Percentiles rank a stretch among this genome's conserved stretches.
Evolutionary conservation across 2,888 invertebrate species (phyloP).

Genomic region (Agrochola circellaris): DNA sequence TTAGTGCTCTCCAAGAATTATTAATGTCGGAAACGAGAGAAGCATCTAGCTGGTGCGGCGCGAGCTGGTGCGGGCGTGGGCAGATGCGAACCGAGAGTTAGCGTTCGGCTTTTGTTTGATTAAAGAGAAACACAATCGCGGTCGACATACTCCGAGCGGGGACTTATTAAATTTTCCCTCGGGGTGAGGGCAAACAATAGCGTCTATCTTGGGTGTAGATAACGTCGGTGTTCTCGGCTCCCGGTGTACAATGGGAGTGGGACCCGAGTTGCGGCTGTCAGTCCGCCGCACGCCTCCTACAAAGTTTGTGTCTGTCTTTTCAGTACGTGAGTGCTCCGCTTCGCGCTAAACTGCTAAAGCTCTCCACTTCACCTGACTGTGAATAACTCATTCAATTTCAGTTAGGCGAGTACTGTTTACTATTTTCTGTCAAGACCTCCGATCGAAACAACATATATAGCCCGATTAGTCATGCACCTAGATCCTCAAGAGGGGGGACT

Average conservation of each 20-base stretch:
- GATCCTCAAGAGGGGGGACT: background rate
- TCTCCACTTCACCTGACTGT: slow-evolving; percentile 61
- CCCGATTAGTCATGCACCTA: background rate
- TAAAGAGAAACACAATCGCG: slow-evolving; percentile 83
- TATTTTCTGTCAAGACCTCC: background rate
- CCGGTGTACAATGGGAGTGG: slow-evolving; percentile 78
- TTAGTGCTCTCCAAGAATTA: slow-evolving; percentile 81
- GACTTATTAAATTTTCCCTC: slow-evolving; percentile 87
- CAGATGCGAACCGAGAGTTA: slow-evolving; percentile 70
- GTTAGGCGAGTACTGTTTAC: background rate
- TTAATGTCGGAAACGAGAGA: slow-evolving; percentile 75
- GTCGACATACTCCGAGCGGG: slow-evolving; percentile 78
- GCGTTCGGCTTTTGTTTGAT: slow-evolving; percentile 81
- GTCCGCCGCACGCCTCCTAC: slow-evolving; percentile 78
- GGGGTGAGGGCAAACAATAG: slow-evolving; percentile 84
- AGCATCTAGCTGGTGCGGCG: slow-evolving; percentile 57
- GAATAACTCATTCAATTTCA: slow-evolving; percentile 44
- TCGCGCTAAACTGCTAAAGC: slow-evolving; percentile 69
- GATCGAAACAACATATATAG: background rate
- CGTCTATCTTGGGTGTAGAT: slow-evolving; percentile 85
- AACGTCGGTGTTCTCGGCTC: slow-evolving; percentile 81
- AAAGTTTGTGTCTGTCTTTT: slow-evolving; percentile 80
- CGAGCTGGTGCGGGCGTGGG: slow-evolving; percentile 53
- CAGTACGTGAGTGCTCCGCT: slow-evolving; percentile 69
- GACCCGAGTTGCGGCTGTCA: slow-evolving; percentile 77